Conservation (phyloP, 2,113 vertebrate genomes). For the Salvelinus sp. region DNA sequence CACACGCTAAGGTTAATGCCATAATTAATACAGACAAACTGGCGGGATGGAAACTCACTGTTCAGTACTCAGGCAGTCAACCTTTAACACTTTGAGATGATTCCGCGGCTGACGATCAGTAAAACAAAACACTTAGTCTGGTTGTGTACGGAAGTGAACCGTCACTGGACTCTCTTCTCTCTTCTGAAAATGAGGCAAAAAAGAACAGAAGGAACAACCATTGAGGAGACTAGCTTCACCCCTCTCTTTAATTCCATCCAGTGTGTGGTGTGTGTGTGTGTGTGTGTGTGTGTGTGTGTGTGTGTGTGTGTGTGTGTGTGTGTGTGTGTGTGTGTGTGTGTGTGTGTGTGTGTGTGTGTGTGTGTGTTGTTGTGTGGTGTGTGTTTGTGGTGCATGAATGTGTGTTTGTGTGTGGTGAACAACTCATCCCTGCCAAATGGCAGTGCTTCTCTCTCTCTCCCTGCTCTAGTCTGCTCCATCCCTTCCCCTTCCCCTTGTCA, state of each 20-base stretch:
- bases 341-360: neutral
- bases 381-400: neutral
- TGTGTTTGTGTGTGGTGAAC: neutral
- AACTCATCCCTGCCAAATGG: conserved; percentile 59
- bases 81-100: neutral
- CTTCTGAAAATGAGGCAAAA: neutral
- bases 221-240: conserved; percentile 25
- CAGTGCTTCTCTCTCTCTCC: conserved; percentile 49
- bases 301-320: neutral
- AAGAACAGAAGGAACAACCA: neutral
- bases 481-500: conserved; percentile 59
- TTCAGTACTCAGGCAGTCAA: neutral
- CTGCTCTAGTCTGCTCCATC: conserved; percentile 51
- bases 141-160: no score
- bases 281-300: neutral
- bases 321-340: neutral
- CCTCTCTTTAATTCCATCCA: neutral
- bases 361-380: neutral
- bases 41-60: neutral
- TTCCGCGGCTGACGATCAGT: neutral
- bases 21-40: neutral
- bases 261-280: neutral
- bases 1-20: neutral
- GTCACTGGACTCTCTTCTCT: neutral
- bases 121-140: neutral